These are phyloP conservation scores for Andrena camellia DNA, from an alignment of 2,888 invertebrate species.

Conservation along the genomic window DNA sequence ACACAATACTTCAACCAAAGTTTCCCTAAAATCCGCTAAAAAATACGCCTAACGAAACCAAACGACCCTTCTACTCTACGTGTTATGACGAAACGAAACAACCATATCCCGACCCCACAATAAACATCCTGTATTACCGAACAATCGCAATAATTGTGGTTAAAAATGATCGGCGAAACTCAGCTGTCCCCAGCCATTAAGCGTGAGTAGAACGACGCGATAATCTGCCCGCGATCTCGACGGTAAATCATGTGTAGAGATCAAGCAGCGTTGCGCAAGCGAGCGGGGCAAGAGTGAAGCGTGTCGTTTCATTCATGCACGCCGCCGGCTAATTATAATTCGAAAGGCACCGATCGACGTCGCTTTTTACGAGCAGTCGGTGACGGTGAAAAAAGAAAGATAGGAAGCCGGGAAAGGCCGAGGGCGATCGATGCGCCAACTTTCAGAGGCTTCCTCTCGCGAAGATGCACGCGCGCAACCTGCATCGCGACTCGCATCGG, in stretches of 20 bases:
- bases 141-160: conserved; percentile 35
- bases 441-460: conserved; percentile 28
- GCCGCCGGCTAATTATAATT: conserved; percentile 70
- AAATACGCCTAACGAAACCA: too few relatives aligned
- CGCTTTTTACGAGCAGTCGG: conserved; percentile 48
- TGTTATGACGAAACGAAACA: neutral
- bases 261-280: conserved; percentile 48
- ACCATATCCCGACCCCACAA: neutral
- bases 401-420: conserved; percentile 36
- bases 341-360: conserved; percentile 68
- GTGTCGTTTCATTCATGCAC: conserved; percentile 68
- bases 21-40: too few relatives aligned
- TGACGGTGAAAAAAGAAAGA: conserved; percentile 22
- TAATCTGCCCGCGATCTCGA: conserved; percentile 62
- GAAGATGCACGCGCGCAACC: conserved; percentile 42
- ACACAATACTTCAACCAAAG: too few relatives aligned
- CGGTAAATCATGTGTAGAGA: conserved; percentile 63
- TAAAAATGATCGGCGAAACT: conserved; percentile 28
- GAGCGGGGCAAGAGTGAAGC: conserved; percentile 32
- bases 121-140: conserved; percentile 12
- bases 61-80: neutral
- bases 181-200: conserved; percentile 30
- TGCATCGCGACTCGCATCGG: neutral
- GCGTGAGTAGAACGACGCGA: conserved; percentile 41
- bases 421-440: neutral